A percentile compares a stretch with the other conserved stretches of the same genome.
Conservation (phyloP, 2,113 vertebrate genomes). For the Phoenicopterus ruber region DNA sequence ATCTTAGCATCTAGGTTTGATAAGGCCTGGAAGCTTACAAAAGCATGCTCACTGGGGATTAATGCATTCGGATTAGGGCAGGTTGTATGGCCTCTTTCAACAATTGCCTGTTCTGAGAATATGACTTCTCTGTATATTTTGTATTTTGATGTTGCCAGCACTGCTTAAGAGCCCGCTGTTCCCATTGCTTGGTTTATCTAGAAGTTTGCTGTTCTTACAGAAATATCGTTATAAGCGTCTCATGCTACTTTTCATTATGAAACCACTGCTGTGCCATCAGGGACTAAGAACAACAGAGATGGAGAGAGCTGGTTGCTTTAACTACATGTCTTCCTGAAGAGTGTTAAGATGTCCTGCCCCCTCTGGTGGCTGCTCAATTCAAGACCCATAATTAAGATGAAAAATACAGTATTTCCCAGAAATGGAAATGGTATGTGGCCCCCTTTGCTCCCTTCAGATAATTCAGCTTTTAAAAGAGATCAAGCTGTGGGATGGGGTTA, state of each 20-base stretch:
- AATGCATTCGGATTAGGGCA: neutral
- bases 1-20: neutral
- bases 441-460: neutral
- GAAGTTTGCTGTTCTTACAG: neutral
- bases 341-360: rapidly evolving
- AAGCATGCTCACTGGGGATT: neutral
- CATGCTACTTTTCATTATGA: neutral
- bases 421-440: neutral
- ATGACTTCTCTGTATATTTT: neutral
- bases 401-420: neutral
- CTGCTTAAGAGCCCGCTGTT: neutral
- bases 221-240: neutral
- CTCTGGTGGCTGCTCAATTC: neutral
- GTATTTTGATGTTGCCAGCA: neutral
- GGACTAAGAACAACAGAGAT: neutral
- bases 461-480: neutral
- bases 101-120: neutral
- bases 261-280: neutral
- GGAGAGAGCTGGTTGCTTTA: neutral
- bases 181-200: neutral
- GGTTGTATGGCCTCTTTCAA: neutral
- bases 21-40: neutral
- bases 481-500: neutral
- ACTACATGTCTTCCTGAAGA: rapidly evolving
- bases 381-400: neutral